Base-by-base conservation (phyloP, 1,140 invertebrate genomes). In the Drosophila nasuta region DNA sequence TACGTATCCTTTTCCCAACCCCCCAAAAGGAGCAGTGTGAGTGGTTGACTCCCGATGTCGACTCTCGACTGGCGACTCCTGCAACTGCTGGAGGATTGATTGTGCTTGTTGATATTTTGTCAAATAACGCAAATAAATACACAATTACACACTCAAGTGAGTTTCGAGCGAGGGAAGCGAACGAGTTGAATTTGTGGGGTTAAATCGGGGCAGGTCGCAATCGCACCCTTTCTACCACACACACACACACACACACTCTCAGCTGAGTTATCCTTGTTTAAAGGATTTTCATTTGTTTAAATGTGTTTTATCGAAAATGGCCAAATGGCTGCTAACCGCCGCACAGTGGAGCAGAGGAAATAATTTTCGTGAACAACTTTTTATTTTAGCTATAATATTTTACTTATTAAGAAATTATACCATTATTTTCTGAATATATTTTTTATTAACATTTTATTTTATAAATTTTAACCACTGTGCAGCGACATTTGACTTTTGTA, bases 81-180 rank as follows among this genome's bases (percentile, higher is more conserved):
- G 83, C 70, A 72, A 80, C 80, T 80, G 85, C 51, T 57, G 70
- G 70, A 88, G 83, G 83, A 89, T 89, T 89, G 85, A 89, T 89
- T 89, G 85, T 79, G 85, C 85, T 89, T 89, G 85, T 89, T 89
- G 85, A 89, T 89, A 89, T 89, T 89, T 89, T 89, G 86, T 89
- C 85, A 89, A 89, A 89, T 89, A 89, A 89, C 86, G 86, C 81
- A 89, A 89, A 89, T 89, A 89, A 89, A 89, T 89, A 89, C 85
- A 89, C 85, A 89, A 89, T 89, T 89, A 90, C 85, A 89, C 85
- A 89, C 86, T 89, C 85, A 89, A 89, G 85, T 89, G 85, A 85
- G 56, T 79, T 51, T 51, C 77, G 35, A 56, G 63, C 73, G 59
- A 43, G 49, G 35, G 35, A 35, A 52, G 30, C 25, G 13, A 48